These are phyloP conservation scores for Bombus pascuorum DNA, from an alignment of 1,140 invertebrate genomes.

Conservation along the genomic window DNA sequence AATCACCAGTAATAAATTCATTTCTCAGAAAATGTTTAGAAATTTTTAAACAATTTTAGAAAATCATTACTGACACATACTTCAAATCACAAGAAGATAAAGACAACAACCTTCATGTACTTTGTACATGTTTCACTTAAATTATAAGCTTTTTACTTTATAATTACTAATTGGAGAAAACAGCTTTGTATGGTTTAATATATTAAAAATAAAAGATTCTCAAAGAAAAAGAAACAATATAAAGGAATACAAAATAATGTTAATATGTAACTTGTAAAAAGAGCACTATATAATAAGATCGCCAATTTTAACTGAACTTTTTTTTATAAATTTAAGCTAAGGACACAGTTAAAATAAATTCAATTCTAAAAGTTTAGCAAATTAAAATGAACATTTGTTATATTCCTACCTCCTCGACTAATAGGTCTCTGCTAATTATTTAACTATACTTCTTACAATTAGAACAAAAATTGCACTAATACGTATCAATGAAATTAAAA, in stretches of 20 bases:
- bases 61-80: not conserved
- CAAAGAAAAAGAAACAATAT: not conserved
- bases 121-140: not conserved
- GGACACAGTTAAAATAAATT: not conserved
- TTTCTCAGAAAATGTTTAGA: not conserved
- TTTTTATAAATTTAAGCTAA: not conserved
- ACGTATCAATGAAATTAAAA: not conserved
- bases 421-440: not conserved
- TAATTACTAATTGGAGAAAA: not conserved
- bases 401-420: not conserved
- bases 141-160: not conserved
- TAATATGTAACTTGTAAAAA: not conserved
- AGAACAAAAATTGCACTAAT: no score
- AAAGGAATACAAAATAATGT: slow-evolving; percentile 5
- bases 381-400: not conserved
- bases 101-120: not conserved
- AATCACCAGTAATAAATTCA: not conserved
- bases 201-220: not conserved
- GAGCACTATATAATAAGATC: not conserved
- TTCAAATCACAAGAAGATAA: not conserved
- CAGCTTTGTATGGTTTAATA: not conserved
- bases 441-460: no score
- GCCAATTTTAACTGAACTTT: not conserved
- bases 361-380: not conserved
- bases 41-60: not conserved